Conservation (phyloP, 2,797 vertebrate genomes). For the Chaenodraco wilsoni region DNA sequence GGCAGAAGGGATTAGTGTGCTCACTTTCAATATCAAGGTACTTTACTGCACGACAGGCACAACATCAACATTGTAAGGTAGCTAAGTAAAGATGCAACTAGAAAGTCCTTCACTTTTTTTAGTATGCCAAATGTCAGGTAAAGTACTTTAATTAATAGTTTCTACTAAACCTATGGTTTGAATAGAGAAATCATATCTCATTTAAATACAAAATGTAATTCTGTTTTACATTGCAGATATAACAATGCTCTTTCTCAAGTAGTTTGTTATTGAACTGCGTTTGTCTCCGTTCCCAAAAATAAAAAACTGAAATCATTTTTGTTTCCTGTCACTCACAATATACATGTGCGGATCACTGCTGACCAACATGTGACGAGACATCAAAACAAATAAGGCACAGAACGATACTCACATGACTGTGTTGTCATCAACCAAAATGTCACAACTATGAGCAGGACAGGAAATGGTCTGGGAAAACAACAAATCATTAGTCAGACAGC, state of each 20-base stretch:
- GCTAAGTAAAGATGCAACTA: neutral
- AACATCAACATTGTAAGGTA: slow-evolving; percentile 18
- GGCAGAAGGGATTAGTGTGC: slow-evolving; percentile 57
- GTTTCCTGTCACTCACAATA: neutral
- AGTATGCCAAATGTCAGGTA: neutral
- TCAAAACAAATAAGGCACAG: slow-evolving; percentile 22
- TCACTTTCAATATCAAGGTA: slow-evolving; percentile 36
- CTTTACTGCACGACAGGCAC: slow-evolving; percentile 10
- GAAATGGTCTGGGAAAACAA: slow-evolving; percentile 92
- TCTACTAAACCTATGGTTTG: neutral
- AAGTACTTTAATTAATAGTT: neutral
- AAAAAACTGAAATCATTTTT: neutral
- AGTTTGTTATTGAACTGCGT: neutral
- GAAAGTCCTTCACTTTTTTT: neutral
- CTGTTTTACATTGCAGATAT: neutral
- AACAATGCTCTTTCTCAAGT: neutral
- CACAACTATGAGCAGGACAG: slow-evolving; percentile 99
- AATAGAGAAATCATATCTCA: neutral
- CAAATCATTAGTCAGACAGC: slow-evolving; percentile 36
- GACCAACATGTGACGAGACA: slow-evolving; percentile 9
- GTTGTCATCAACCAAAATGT: slow-evolving; percentile 99
- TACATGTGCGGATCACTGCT: neutral
- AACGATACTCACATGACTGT: slow-evolving; percentile 97
- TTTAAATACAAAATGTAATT: neutral
- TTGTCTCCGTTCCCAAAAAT: neutral